Base-by-base conservation (phyloP, 1,140 invertebrate genomes). In the Platyura marginata region DNA sequence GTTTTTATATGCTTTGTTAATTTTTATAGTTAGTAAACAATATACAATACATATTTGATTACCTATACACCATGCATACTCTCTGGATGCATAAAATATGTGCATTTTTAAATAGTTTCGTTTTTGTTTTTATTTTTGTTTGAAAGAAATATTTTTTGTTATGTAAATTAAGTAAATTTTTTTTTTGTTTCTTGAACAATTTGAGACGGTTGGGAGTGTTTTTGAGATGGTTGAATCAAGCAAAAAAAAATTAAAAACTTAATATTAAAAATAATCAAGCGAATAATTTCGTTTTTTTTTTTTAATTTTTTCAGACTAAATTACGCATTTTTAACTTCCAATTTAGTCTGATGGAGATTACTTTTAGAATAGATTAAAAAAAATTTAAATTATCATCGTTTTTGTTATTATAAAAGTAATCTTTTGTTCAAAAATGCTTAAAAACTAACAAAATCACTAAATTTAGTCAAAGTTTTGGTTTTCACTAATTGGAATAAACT, bases 31-130 rank as follows among this genome's bases (percentile, higher is more conserved):
- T 29, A 6, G 25, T 29, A n/a, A n/a, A n/a, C n/a, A n/a, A n/a
- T 34, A 34, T 34, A 15, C 16, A 34, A 34, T 34, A 29, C 13
- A 8, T 29, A 13, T 4, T 11, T 34, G 13, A 6, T 34, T 15
- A 34, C 6, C 13, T 29, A 29, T 8, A 29, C 13, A 29, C 6
- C 13, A 13, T 29, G 6, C 16, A 13, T 34, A 4, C 11, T 34
- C 3, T 34, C 32, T 18, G 20, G 36, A 18, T 38, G 36, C 36
- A 20, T 38, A 38, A 18, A 38, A 38, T 38, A 38, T 38, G 36
- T 38, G 36, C 36, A 38, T 38, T 38, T 38, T 38, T 38, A 38
- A 38, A 21, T 20, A 11, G 6, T 29, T 29, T 13, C 6, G 13
- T 29, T 29, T 29, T 13, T 29, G 6, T 29, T 29, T 13, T 29